Percentiles rank a stretch among this genome's conserved stretches.
phyloP scores from a whole-genome alignment of 1,140 invertebrate species.

The Aphaenogaster ashmeadi region DNA sequence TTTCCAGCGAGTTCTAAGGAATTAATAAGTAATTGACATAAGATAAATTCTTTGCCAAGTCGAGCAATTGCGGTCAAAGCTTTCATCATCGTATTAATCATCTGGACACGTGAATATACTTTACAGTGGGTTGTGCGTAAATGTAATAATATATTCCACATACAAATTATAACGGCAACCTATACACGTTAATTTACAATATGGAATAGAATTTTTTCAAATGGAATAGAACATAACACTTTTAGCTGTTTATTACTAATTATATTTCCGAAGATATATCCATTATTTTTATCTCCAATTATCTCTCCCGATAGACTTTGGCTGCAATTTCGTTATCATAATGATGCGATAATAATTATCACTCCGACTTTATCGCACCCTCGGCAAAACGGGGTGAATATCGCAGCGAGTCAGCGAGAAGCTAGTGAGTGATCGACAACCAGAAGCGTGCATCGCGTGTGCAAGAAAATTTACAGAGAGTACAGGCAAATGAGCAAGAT shows the following conservation, averaged over 20 bases:
- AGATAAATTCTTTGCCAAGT: background rate
- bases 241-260: background rate
- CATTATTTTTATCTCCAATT: background rate
- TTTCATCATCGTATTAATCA: background rate
- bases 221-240: background rate
- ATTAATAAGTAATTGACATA: constrained; percentile 3
- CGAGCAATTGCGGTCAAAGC: background rate
- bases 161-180: background rate
- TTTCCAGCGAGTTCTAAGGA: constrained; percentile 5
- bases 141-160: background rate
- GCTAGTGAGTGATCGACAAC: background rate
- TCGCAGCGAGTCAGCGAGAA: background rate
- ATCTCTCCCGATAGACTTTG: background rate
- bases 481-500: constrained; percentile 62
- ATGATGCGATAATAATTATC: constrained; percentile 15
- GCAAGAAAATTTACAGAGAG: background rate
- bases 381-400: background rate
- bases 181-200: background rate
- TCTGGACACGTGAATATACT: background rate
- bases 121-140: background rate
- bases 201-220: background rate
- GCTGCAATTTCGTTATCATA: background rate
- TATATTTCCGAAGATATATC: background rate
- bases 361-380: background rate
- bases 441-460: background rate